Conservation (phyloP, 2,113 vertebrate genomes). For the Solea senegalensis region DNA sequence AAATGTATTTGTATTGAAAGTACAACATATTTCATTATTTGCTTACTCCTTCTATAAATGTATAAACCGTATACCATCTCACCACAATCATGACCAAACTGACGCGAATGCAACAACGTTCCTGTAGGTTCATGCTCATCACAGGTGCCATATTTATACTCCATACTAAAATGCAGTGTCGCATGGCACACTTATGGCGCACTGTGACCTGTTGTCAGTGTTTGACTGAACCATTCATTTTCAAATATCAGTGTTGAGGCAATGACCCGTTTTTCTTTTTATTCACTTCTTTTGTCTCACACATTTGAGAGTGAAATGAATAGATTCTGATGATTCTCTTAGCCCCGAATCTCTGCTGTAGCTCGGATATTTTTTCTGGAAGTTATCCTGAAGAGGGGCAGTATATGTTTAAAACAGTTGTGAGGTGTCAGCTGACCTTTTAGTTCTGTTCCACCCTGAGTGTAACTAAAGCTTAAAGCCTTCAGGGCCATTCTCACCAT, state of each 20-base stretch:
- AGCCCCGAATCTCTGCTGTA: not conserved
- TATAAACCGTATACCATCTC: no score
- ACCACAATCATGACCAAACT: no score
- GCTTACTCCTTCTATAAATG: no score
- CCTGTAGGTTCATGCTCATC: not conserved
- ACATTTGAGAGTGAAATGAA: not conserved
- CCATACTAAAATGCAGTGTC: no score
- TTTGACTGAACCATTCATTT: no score
- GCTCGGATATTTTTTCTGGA: not conserved
- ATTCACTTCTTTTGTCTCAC: not conserved
- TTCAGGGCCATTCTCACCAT: slow-evolving; percentile 32
- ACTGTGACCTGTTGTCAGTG: no score
- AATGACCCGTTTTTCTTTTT: no score
- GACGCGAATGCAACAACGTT: no score
- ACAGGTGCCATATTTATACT: no score
- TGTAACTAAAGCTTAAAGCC: slow-evolving; percentile 42
- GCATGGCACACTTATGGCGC: not conserved
- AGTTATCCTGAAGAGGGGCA: not conserved
- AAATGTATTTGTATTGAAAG: no score
- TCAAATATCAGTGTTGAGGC: no score
- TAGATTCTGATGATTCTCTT: not conserved
- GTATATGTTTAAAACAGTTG: not conserved
- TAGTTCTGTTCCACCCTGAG: slow-evolving; percentile 1
- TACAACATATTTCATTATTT: no score
- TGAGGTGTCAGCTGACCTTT: slow-evolving; percentile 1